Evolutionary conservation across 2,888 invertebrate species (phyloP), one percentile per base, ranked within the genome.

Genomic region (Catocala nupta): DNA sequence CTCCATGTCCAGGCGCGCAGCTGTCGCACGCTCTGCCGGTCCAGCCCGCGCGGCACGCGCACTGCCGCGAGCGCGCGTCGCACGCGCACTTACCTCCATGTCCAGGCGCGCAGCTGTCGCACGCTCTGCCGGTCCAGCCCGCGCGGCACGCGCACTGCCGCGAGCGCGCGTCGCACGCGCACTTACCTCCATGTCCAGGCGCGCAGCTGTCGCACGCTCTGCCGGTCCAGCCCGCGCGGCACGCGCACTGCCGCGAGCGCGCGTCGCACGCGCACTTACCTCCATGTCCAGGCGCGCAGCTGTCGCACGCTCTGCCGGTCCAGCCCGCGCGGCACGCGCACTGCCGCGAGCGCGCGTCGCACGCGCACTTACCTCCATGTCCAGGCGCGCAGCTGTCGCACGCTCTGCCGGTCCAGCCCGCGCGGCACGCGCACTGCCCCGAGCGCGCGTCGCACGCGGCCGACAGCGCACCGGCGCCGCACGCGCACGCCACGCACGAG

Each of bases 141-240:
- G 95, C 95, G 50, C 95, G 95, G 84, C 98, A 98, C 34, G 95
- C 90, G 88, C 98, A 98, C 83, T 96, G 96, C 0, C 98, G 98
- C 10, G 95, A 39, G 36, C 95, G 92, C 68, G 95, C 93, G 82
- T 98, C 96, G 90, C 98, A 98, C 48, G 96, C 95, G 6, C 36
- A 6, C 36, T 52, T 50, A 63, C 63, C 63, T 13, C 63, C 63
- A 8, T 63, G 54, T n/a, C 45, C 39, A 0, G 2, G 1, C 5
- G 45, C 44, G 25, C 63, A 63, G 5, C 10, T 1, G 10, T 44
- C 63, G 25, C 63, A 63, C 8, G 63, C 54, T 11, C 63, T 48
- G 1, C 63, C 97, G 0, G 95, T 90, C 90, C 96, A 98, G 74
- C 96, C 96, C 16, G 95, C 95, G 50, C 95, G 95, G 84, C 98